phyloP scores from a whole-genome alignment of 2,113 vertebrate species.

The Spilogale gracilis region DNA sequence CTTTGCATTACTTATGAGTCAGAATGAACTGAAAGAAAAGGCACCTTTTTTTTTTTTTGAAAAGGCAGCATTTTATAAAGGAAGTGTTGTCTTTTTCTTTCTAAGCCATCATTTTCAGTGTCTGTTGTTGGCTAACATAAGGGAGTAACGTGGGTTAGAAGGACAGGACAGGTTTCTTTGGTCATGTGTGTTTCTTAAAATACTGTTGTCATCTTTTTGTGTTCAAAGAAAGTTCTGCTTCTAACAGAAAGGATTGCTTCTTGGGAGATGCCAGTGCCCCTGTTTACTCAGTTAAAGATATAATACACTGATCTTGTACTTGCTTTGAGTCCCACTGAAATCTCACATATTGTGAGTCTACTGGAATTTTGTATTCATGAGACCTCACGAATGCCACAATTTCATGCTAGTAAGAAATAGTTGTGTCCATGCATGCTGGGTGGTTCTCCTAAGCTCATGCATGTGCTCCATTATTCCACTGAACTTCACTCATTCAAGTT shows the following conservation, averaged over 20 bases:
- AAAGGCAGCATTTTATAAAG: not conserved
- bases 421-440: not conserved
- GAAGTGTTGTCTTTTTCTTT: not conserved
- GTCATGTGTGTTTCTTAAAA: not conserved
- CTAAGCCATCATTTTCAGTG: slow-evolving; percentile 12
- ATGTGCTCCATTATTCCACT: not conserved
- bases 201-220: not conserved
- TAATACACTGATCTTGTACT: not conserved
- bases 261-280: not conserved
- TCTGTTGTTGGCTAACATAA: not conserved
- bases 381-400: not conserved
- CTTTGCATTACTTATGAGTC: not conserved
- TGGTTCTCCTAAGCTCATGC: not conserved
- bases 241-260: not conserved
- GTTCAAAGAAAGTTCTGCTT: slow-evolving; percentile 18
- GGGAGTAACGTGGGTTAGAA: not conserved
- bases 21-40: not conserved
- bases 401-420: not conserved
- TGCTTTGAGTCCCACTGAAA: not conserved
- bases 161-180: not conserved
- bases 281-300: not conserved
- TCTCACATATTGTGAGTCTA: not conserved
- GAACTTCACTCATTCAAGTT: not conserved
- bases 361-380: not conserved
- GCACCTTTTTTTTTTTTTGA: too few species aligned